Base-by-base conservation (phyloP, 2,797 vertebrate species). In the Vespertilio murinus region DNA sequence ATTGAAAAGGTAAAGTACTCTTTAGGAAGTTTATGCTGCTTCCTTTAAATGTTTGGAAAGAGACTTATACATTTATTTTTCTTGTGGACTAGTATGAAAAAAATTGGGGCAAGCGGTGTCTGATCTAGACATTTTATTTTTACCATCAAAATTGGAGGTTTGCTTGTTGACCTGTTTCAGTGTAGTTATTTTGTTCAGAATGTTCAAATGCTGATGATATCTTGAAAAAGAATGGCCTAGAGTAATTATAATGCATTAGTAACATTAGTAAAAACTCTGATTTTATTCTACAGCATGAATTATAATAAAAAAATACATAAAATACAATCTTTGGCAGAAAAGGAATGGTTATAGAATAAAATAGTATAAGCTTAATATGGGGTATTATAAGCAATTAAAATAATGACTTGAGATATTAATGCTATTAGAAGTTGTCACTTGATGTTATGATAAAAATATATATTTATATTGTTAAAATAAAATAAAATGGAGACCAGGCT, bases 131-230 rank as follows among this genome's bases (percentile, higher is more conserved):
- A 52, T 33, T 7, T 42, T 70, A 45, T 65, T 92, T 95, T 92
- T 91, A 67, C 59, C 25, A 42, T 67, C 81, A 91, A 96, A 87
- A 85, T 40, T 54, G 84, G 22, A 91, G 9, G 25, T 83, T 87
- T 89, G 1, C 38, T 45, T 84, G 18, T 74, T 87, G 38, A 74
- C n/a, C n/a, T 79, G 64, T 20, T 88, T 85, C 33, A 47, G 18
- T 52, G 16, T 91, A 47, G 3, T 28, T 35, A 33, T 38, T 94
- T 90, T 73, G 0, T 65, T 73, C 42, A 40, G 38, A 90, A 54
- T 30, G 25, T 30, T 77, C 14, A 74, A 77, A 88, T 38, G n/a
- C 12, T 40, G 17, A 13, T 40, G 17, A 13, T 81, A 18, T 64
- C 28, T 84, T 69, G 14, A 79, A 73, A 91, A 69, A 40, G 7